Evolutionary conservation across 1,140 invertebrate genomes (phyloP), one percentile per base, ranked within the genome.

Genomic region (Drosophila eugracilis): DNA sequence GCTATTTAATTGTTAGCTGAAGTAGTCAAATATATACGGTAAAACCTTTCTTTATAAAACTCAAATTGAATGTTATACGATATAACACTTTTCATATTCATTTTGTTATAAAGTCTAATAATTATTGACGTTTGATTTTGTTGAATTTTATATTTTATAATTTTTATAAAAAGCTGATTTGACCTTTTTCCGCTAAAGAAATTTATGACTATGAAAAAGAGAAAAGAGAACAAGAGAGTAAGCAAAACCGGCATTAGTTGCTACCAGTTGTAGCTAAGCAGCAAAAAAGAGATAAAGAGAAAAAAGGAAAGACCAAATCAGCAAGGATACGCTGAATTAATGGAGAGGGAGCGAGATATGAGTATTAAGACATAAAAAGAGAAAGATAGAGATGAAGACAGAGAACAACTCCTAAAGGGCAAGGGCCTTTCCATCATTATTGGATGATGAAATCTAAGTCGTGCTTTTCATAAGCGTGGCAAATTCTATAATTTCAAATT

Each of bases 361-460:
- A 12, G 44, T 17, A 39, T 9, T 17, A 17, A 17, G 12, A 3
- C 7, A 37, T 5, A 10, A 10, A 9, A 10, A 50, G 32, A n/a
- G n/a, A n/a, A n/a, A n/a, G n/a, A n/a, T n/a, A n/a, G n/a, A n/a
- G n/a, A n/a, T n/a, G n/a, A n/a, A 24, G 19, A 10, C 17, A 34
- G 45, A 53, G 41, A 15, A 19, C 24, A 44, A 71, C 44, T 41
- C 28, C 14, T 17, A 55, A 49, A 75, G 71, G 36, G 50, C 53
- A 71, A 75, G 54, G 28, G 37, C 52, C 77, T 42, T 24, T 17
- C 6, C 42, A 50, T 53, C 30, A 12, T 32, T 57, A 34, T 65
- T 59, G 78, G 60, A 57, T 83, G 78, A 83, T 24, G 78, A 83
- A 83, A 83, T 83, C 15, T 12, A 15, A 41, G 36, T 39, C 10